Evolutionary conservation across 1,140 invertebrate genomes (phyloP).

Genomic region (Hetaerina americana): DNA sequence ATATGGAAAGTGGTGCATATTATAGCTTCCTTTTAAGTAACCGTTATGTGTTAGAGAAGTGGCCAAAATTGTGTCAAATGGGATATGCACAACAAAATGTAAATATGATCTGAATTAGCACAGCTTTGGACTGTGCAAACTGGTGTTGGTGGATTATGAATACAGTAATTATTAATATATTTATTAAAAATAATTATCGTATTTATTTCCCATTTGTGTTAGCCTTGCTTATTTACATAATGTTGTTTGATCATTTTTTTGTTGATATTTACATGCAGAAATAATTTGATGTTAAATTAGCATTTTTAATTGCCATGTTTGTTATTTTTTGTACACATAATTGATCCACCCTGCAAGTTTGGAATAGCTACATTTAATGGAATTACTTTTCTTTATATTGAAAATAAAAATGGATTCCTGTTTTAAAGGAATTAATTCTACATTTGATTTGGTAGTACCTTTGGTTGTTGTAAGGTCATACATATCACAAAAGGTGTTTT

Average conservation of each 20-base stretch:
- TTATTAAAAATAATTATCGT: not conserved
- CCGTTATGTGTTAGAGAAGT: not conserved
- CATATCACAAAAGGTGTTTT: not conserved
- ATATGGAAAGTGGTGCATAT: not conserved
- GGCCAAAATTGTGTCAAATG: not conserved
- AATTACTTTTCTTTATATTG: not conserved
- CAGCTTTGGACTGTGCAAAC: not conserved
- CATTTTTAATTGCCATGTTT: not conserved
- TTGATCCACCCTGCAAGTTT: not conserved
- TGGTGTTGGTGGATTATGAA: not conserved
- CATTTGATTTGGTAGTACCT: not conserved
- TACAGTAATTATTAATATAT: not conserved
- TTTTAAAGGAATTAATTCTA: not conserved
- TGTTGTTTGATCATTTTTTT: not conserved
- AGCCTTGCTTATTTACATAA: not conserved
- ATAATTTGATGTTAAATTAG: not conserved
- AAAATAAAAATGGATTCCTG: not conserved
- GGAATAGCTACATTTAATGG: not conserved
- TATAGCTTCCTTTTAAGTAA: not conserved
- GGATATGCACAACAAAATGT: no score
- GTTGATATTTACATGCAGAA: not conserved
- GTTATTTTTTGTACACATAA: not conserved
- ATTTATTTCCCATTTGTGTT: not conserved
- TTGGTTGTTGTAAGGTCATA: not conserved
- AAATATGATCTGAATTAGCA: not conserved